phyloP scores from a whole-genome alignment of 2,797 vertebrate genomes.

The Numenius phaeopus region DNA sequence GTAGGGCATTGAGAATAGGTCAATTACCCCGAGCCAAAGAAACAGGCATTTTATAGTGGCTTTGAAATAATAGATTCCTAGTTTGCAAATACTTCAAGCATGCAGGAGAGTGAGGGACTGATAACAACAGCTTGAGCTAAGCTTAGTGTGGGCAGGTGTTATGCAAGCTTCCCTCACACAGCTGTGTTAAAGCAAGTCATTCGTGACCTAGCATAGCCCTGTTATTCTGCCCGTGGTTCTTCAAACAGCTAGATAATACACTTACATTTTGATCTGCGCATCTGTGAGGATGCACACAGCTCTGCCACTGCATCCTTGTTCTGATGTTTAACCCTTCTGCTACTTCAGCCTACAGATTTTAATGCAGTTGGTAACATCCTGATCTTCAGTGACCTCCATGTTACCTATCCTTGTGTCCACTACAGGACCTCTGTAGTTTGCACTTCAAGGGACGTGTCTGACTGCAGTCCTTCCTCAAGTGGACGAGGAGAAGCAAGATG shows the following conservation, averaged over 20 bases:
- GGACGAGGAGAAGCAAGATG: background rate
- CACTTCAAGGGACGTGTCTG: background rate
- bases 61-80: slow-evolving; percentile 6
- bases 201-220: slow-evolving; percentile 48
- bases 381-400: accelerated
- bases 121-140: slow-evolving; percentile 67
- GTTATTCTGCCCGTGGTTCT: slow-evolving; percentile 8
- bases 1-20: background rate
- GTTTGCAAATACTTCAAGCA: slow-evolving; percentile 53
- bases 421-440: background rate
- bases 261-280: background rate
- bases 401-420: too few relatives aligned
- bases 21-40: background rate
- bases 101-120: slow-evolving; percentile 32
- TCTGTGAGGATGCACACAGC: background rate
- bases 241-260: background rate
- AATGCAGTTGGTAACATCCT: background rate
- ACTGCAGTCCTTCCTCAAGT: background rate
- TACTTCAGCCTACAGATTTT: background rate
- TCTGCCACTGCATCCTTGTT: background rate
- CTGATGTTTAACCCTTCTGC: background rate
- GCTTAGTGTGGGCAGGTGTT: slow-evolving; percentile 68
- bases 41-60: background rate
- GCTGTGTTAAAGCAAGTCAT: slow-evolving; percentile 60
- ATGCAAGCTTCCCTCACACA: slow-evolving; percentile 73